Base-by-base conservation (phyloP, 1,140 invertebrate species). In the Drosophila neocordata region DNA sequence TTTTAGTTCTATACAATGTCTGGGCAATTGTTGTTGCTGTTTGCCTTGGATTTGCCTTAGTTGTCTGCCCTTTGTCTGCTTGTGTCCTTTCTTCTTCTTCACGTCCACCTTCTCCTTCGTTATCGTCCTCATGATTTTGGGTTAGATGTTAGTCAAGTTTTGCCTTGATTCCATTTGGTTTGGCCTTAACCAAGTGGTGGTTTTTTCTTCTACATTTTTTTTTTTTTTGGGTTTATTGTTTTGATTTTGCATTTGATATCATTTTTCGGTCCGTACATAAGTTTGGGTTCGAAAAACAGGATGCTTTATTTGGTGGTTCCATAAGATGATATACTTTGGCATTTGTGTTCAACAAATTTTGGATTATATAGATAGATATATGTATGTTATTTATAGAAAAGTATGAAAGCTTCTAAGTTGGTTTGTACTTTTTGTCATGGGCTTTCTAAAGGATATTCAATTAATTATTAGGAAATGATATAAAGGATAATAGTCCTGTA, bases 101-200 rank as follows among this genome's bases (percentile, higher is more conserved):
- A 6, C 12, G 4, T 56, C 44, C 44, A 37, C 12, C 63, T 72
- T 38, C 37, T 73, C 41, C 34, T 38, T 38, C 12, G 18, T 41
- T 62, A 68, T 13, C 12, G 18, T 44, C 24, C 18, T 62, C 65
- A 61, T 67, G 41, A 35, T 58, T 66, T 73, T 76, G 22, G 57
- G 31, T 67, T 85, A 81, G 80, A 85, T 69, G 77, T 71, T 87
- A 87, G 82, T 85, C 81, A 77, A 76, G 82, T 87, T 84, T 73
- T 74, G 41, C 11, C 48, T 66, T 60, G 56, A 53, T 55, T 69
- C 63, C 55, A 53, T 37, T 58, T 6, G 9, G 22, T 24, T 18
- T 58, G 34, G 53, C n/a, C 60, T 31, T n/a, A 27, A 53, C 38
- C 55, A 34, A 35, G 67, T 44, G 55, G 51, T 48, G 15, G 41